Base-by-base conservation (phyloP, 2,113 vertebrate genomes). In the Montifringilla adamsi region DNA sequence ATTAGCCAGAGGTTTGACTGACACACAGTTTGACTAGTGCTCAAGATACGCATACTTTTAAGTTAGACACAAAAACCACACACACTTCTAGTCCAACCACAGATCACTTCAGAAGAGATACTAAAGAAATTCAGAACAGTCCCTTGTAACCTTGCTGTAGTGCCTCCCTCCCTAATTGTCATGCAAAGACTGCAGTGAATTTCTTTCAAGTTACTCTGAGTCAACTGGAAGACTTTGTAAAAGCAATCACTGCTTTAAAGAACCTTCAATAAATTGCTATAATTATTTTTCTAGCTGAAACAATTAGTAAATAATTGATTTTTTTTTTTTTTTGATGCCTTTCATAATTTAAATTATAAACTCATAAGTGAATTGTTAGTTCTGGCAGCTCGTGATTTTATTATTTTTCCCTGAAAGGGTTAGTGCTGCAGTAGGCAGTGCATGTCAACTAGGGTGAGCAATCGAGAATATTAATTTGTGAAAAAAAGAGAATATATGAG, bases 241-340 rank as follows among this genome's bases (percentile, higher is more conserved):
- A 87, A 47, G 55, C 8, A 89, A 76, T 86, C 28, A 94, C 7
- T 80, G 18, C 46, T 75, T 41, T 87, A 87, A 85, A 92, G 17
- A 90, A 74, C 62, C 31, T 91, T 69, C 69, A 93, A 33, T 78
- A 84, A 93, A 90, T 62, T 76, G 21, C 58, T 90, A 9, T 85
- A 94, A 95, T 95, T 95, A 86, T 96, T 76, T 79, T 90, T 74
- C 63, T 87, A 87, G 56, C 37, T 93, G 72, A 95, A 94, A 95
- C 11, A 95, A 96, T 95, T 94, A 94, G 28, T 81, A 96, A 97
- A 95, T 96, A 96, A 97, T 94, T 96, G 30, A 53, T 84, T 89
- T 95, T 56, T 55, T 56, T 56, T 9, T 33, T 14, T n/a, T 30
- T 37, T 37, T 37, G 31, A 80, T 79, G 20, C 33, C 62, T 95